Conservation (phyloP, 2,113 vertebrate genomes). For the Mormyrus lacerda region DNA sequence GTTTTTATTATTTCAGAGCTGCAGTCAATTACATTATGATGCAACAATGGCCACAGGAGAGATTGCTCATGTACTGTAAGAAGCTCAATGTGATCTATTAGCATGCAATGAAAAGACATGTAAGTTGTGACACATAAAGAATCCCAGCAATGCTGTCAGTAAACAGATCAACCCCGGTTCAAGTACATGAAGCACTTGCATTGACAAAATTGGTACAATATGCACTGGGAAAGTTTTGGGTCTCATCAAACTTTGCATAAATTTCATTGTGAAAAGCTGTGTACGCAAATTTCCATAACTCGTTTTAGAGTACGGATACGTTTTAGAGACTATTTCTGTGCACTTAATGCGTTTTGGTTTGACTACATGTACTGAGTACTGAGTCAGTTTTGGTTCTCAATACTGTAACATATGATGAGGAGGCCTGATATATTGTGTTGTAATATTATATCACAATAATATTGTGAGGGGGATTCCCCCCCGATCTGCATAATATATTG, state of each 20-base stretch:
- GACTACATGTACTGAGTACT: neutral
- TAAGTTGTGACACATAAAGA: neutral
- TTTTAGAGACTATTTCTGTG: neutral
- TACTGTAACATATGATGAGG: neutral
- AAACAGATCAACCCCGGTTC: neutral
- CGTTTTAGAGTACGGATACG: neutral
- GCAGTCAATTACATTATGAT: neutral
- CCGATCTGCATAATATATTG: neutral
- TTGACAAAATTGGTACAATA: no score
- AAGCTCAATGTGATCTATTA: constrained; percentile 8
- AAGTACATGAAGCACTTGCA: neutral
- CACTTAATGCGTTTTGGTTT: neutral
- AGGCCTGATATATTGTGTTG: neutral
- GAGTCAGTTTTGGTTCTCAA: neutral
- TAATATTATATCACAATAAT: neutral
- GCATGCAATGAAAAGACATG: constrained; percentile 10
- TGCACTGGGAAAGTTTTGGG: neutral
- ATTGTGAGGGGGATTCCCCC: neutral
- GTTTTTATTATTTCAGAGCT: neutral
- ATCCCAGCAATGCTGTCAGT: neutral
- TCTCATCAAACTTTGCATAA: neutral
- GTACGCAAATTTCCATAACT: neutral
- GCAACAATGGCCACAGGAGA: constrained; percentile 2
- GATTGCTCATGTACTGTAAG: neutral
- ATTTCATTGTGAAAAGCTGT: neutral